Evolutionary conservation across 2,797 vertebrate species (phyloP).

Genomic region (Masticophis lateralis): DNA sequence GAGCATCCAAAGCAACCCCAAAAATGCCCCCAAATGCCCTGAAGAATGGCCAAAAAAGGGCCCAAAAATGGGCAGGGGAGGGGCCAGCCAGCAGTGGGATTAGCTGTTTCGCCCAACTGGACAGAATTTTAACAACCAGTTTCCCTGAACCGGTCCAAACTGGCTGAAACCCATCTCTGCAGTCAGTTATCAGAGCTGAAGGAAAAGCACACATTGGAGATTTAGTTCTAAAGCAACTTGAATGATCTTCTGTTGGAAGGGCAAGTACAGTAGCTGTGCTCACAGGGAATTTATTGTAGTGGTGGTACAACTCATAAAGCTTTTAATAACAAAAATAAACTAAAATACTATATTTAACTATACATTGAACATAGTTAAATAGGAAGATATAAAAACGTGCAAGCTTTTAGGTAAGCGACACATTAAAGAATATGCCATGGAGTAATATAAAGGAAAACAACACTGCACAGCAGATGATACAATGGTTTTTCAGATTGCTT

Average conservation of each 20-base stretch:
- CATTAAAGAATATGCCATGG: not conserved
- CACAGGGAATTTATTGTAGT: not conserved
- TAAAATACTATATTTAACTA: not conserved
- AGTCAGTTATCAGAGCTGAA: not conserved
- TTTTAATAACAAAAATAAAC: not conserved
- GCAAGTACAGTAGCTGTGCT: not conserved
- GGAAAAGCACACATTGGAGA: not conserved
- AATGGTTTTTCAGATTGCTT: not conserved
- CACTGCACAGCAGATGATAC: not conserved
- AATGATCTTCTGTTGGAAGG: not conserved
- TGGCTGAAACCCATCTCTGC: too few species aligned
- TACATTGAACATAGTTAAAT: not conserved
- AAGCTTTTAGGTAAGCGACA: not conserved
- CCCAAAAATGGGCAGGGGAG: too few species aligned
- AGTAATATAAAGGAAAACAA: not conserved
- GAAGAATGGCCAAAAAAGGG: too few species aligned
- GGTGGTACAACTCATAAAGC: not conserved
- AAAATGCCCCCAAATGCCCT: too few species aligned
- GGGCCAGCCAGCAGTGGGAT: too few species aligned
- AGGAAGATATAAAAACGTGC: not conserved
- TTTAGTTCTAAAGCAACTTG: not conserved
- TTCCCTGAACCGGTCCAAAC: too few species aligned
- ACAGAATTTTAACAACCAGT: too few species aligned
- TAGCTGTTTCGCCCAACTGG: too few species aligned
- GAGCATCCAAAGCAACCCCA: too few species aligned